phyloP scores from a whole-genome alignment of 2,888 invertebrate genomes.

The Synergus japonicus region DNA sequence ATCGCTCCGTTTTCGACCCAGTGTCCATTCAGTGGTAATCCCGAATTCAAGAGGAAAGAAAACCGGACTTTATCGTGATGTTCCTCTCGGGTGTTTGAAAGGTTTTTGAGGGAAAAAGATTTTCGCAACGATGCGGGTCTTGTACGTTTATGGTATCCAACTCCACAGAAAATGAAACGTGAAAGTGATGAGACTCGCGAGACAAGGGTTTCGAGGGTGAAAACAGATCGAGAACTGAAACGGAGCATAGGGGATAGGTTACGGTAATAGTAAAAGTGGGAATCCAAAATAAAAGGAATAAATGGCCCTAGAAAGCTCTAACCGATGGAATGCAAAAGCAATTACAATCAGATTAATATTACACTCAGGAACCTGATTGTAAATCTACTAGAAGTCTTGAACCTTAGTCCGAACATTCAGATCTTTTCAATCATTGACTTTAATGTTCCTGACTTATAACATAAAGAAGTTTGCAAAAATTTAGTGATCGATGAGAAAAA shows the following conservation, averaged over 20 bases:
- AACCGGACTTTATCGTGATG: slow-evolving; percentile 29
- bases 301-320: not conserved
- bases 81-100: slow-evolving; percentile 31
- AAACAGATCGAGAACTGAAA: slow-evolving; percentile 27
- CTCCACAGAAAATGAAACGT: slow-evolving; percentile 2
- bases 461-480: too few relatives aligned
- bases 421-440: too few relatives aligned
- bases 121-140: slow-evolving; percentile 26
- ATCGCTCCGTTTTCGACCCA: not conserved
- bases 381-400: too few relatives aligned
- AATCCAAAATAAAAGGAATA: not conserved
- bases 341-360: not conserved
- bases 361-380: too few relatives aligned
- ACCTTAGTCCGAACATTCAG: too few relatives aligned
- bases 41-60: slow-evolving; percentile 18
- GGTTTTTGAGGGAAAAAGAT: slow-evolving; percentile 17
- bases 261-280: slow-evolving; percentile 1
- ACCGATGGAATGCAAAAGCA: not conserved
- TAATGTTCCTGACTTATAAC: too few relatives aligned
- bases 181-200: slow-evolving; percentile 30
- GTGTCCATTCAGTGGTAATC: slow-evolving; percentile 2
- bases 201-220: slow-evolving; percentile 34
- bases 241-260: slow-evolving; percentile 34
- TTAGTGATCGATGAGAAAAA: too few relatives aligned
- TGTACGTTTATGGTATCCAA: slow-evolving; percentile 8